phyloP scores from a whole-genome alignment of 2,888 invertebrate genomes.

The Ornithoptera alexandrae region DNA sequence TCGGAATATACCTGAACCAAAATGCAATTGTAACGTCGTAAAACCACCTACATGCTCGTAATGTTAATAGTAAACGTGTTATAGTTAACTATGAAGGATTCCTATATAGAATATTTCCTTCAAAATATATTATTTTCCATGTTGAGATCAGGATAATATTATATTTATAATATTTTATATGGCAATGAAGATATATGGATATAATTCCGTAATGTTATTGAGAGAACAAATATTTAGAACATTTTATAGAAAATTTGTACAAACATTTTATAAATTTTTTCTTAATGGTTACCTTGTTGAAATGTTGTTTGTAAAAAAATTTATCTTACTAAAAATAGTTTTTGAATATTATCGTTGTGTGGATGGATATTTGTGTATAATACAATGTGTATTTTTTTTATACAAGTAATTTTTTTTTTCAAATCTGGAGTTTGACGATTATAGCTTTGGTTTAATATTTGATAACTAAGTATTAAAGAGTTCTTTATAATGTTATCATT shows the following conservation, averaged over 20 bases:
- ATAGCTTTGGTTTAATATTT: background rate
- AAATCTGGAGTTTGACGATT: no score
- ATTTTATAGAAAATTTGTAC: background rate
- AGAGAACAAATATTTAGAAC: background rate
- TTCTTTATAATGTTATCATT: no score
- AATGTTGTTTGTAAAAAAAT: no score
- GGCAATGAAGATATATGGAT: background rate
- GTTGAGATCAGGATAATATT: background rate
- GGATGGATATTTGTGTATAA: no score
- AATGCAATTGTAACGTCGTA: slow-evolving; percentile 24
- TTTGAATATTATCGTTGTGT: no score
- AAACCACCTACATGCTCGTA: slow-evolving; percentile 10
- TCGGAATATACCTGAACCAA: slow-evolving; percentile 35
- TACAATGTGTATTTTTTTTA: no score
- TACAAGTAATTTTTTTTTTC: no score
- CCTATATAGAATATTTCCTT: background rate
- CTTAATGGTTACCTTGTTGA: no score
- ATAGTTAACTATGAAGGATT: background rate
- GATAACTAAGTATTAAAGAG: background rate
- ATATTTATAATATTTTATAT: background rate
- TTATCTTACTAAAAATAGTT: no score
- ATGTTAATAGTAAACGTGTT: background rate
- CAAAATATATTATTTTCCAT: background rate
- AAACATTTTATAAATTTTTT: no score
- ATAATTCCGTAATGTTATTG: background rate